Evolutionary conservation across 2,888 invertebrate genomes (phyloP).

Genomic region (Athrips mouffetella): DNA sequence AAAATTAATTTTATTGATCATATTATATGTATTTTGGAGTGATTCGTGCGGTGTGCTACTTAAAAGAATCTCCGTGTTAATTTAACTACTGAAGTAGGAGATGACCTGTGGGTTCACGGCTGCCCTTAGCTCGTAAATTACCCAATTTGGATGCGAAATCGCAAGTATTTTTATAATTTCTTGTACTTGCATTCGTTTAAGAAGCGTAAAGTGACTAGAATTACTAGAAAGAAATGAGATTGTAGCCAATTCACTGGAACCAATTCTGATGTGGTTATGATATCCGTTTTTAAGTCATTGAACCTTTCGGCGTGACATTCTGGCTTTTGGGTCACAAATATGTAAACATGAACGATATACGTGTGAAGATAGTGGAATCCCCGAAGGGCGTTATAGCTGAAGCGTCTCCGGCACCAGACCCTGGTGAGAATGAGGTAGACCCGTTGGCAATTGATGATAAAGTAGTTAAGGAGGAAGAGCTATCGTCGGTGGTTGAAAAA

Average conservation of each 20-base stretch:
- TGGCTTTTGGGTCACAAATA: conserved; percentile 68
- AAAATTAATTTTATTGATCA: conserved; percentile 25
- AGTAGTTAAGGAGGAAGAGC: conserved; percentile 36
- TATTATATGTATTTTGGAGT: conserved; percentile 23
- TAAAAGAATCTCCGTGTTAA: conserved; percentile 22
- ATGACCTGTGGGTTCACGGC: conserved; percentile 65
- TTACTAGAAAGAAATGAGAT: not conserved
- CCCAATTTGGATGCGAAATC: conserved; percentile 60
- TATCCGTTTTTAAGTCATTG: conserved; percentile 60
- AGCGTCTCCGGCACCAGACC: conserved; percentile 43
- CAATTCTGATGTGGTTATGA: conserved; percentile 41
- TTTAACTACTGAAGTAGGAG: conserved; percentile 41
- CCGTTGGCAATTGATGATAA: conserved; percentile 55
- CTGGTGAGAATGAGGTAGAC: conserved; percentile 58
- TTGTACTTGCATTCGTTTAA: conserved; percentile 27
- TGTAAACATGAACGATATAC: conserved; percentile 78
- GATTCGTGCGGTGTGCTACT: conserved; percentile 27
- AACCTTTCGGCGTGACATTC: conserved; percentile 63
- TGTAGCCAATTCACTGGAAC: not conserved
- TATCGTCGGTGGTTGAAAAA: conserved; percentile 39
- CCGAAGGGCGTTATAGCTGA: conserved; percentile 54
- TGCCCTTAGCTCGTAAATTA: conserved; percentile 58
- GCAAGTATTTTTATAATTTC: conserved; percentile 41
- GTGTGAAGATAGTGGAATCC: conserved; percentile 68
- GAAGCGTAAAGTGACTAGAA: not conserved